Base-by-base conservation (phyloP, 2,888 invertebrate genomes). In the Zootermopsis nevadensis region DNA sequence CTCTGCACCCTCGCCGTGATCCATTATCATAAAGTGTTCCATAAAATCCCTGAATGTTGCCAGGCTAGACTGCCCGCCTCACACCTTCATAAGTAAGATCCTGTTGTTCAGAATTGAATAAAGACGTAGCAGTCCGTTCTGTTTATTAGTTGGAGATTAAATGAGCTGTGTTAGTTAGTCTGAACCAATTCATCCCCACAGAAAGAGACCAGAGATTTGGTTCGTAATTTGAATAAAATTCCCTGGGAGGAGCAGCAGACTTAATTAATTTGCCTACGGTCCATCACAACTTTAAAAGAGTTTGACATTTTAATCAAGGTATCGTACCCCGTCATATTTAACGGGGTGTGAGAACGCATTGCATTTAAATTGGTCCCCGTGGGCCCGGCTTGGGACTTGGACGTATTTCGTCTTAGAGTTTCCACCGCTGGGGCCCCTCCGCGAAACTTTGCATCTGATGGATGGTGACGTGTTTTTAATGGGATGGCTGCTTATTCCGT, bases 261-360 rank as follows among this genome's bases (percentile, higher is more conserved):
- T 48, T 27, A 19, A 42, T 76, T 76, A 38, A 76, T 76, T 76
- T 76, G 30, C 38, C 42, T 1, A 42, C 30, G 38, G 38, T 76
- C n/a, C 76, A n/a, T 76, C 76, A 27, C 38, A 27, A 76, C 30
- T 48, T 76, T 76, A 76, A 76, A 76, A 76, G 72, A 76, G 76
- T 76, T 76, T 76, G 76, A 76, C 76, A 27, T 76, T 76, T 76
- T 76, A 76, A 76, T 76, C 42, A 76, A 76, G 38, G 30, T 76
- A 48, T n/a, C 42, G n/a, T 42, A 27, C 27, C 42, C 76, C 42
- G 27, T 42, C 76, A 76, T 76, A 27, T 30, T 48, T n/a, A n/a
- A 15, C 22, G 24, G 48, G 19, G 48, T 48, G 48, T 19, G n/a
- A n/a, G 27, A 27, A 60, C 27, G 60, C 27, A n/a, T 60, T 2